Evolutionary conservation across 2,888 invertebrate genomes (phyloP), one percentile per base, ranked within the genome.

Genomic region (Augiades crinisus): DNA sequence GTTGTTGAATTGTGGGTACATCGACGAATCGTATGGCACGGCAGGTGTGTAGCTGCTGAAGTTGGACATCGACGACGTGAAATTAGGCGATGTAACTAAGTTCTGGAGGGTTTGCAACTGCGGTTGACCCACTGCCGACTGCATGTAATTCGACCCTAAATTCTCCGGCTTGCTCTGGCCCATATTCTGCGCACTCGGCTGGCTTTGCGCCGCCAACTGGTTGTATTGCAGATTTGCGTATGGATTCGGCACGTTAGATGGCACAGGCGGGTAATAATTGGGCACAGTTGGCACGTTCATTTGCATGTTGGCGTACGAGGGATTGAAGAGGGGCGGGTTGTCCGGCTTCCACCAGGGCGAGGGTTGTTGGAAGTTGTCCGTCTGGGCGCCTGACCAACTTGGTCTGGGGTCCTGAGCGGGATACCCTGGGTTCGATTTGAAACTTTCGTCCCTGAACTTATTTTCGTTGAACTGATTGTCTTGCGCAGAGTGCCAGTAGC

Each of bases 1-100:
- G 50, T 66, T 78, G 55, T 50, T 67, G 55, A 87, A 88, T 61
- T 85, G 85, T 0, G 87, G 86, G 62, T 87, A 88, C 87, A 87
- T 84, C 0, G 79, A 65, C 0, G 87, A 73, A 56, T 88, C 88
- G 57, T 86, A 88, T 4, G 74, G 70, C 0, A 80, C 78, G 0
- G 76, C 34, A 0, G 79, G 67, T 0, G 72, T 66, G 58, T 78
- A 85, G 1, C 69, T 64, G 0, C 70, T 64, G 58, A 76, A 84
- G 49, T 62, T 82, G 58, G 68, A 87, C 61, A 78, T 61, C 2
- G 73, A 79, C 7, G 81, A 79, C 54, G 79, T 90, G 56, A 81
- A 85, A 43, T 74, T 81, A 0, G 81, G 78, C 0, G 84, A 73
- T 1, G 78, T 66, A 0, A 81, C 82, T 5, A 84, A 31, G 24